Evolutionary conservation across 2,888 invertebrate species (phyloP).

Genomic region (Chymomyza amoena): DNA sequence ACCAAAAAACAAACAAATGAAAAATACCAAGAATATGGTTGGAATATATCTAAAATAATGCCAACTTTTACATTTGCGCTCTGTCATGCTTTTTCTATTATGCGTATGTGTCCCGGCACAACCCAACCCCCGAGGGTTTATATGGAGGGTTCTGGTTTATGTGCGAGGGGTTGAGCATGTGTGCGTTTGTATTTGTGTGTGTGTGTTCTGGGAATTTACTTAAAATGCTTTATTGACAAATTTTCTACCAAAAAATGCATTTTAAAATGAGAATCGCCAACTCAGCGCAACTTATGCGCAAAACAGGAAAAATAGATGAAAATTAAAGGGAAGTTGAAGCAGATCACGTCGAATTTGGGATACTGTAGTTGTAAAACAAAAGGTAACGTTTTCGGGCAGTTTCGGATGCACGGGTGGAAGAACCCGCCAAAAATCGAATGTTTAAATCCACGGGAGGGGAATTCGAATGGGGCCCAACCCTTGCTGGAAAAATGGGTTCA

Average conservation of each 20-base stretch:
- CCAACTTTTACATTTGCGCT: conserved; percentile 8
- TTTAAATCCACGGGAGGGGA: too few species aligned
- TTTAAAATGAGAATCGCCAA: conserved; percentile 64
- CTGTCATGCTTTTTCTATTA: neutral
- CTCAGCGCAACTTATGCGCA: conserved; percentile 44
- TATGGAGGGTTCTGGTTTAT: neutral
- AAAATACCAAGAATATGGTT: neutral
- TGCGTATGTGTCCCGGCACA: neutral
- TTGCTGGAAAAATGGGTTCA: too few species aligned
- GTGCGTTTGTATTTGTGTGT: neutral
- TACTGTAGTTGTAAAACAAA: too few species aligned
- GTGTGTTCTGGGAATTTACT: conserved; percentile 32
- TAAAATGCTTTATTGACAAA: conserved; percentile 63
- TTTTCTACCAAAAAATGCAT: conserved; percentile 42
- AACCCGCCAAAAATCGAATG: too few species aligned
- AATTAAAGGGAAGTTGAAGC: too few species aligned
- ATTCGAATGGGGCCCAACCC: too few species aligned
- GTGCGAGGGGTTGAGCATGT: conserved; percentile 5
- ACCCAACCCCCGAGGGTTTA: neutral
- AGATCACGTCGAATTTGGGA: too few species aligned
- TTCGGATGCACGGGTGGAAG: too few species aligned
- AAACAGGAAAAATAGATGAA: neutral
- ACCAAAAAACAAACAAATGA: conserved; percentile 20
- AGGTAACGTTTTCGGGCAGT: too few species aligned
- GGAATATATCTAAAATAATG: neutral